Base-by-base conservation (phyloP, 2,888 invertebrate species). In the Papilio elwesi region DNA sequence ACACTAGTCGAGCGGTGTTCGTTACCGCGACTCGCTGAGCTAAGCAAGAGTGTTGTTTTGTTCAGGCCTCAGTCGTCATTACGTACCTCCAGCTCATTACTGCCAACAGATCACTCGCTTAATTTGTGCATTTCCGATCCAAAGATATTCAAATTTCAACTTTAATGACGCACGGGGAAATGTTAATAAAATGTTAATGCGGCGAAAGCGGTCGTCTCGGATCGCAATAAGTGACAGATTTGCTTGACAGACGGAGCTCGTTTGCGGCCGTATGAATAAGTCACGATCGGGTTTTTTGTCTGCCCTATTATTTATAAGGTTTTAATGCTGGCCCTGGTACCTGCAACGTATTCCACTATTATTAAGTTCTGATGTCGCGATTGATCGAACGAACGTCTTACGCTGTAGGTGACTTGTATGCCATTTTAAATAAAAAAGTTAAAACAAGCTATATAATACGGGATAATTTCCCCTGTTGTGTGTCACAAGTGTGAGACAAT, bases 51-150 rank as follows among this genome's bases (percentile, higher is more conserved):
- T 86, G 89, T 93, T 90, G 92, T 92, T 92, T 92, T 93, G 91
- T 90, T 92, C 88, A 78, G 85, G 83, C 85, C 85, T 82, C 70
- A 74, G 70, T 74, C 91, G 87, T 92, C 92, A 92, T 92, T 93
- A 92, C 90, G 88, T 86, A 87, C 89, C 90, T 81, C 88, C 89
- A 88, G 90, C 92, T 92, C 92, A 93, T 93, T 93, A 93, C 91
- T 84, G 85, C 85, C 87, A 87, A 90, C 90, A 90, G 91, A 92
- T 92, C 92, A 92, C 91, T 87, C 90, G 91, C 91, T 93, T 93
- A 93, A 93, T 93, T 93, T 92, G 91, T 92, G 92, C 93, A 93
- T 92, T 93, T 93, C 92, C 92, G 93, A 92, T 92, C 90, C 85
- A 86, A 87, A 87, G 93, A 93, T 93, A 93, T 93, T 93, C 92